Percentiles rank a stretch among this genome's conserved stretches.
Evolutionary conservation across 2,888 invertebrate species (phyloP).

Genomic region (Tetanocera ferruginea): DNA sequence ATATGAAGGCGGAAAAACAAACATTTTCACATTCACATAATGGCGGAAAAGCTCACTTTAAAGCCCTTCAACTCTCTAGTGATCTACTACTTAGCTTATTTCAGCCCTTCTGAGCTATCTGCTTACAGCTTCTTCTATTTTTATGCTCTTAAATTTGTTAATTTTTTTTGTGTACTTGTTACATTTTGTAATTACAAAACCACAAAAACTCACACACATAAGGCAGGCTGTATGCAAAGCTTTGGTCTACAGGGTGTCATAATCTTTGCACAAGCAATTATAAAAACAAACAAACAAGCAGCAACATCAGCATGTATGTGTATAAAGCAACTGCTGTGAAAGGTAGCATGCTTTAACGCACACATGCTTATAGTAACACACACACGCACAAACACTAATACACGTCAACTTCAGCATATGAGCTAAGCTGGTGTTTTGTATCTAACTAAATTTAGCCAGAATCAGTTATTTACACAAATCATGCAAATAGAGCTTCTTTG

Average conservation of each 20-base stretch:
- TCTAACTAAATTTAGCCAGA: neutral
- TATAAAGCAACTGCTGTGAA: neutral
- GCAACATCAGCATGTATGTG: neutral
- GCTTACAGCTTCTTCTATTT: no score
- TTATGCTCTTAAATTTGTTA: no score
- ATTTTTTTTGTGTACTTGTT: neutral
- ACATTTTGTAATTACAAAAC: neutral
- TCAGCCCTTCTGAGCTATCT: no score
- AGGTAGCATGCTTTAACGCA: neutral
- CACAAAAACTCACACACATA: neutral
- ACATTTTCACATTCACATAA: no score
- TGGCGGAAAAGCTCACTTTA: no score
- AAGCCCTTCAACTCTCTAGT: no score
- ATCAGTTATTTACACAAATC: constrained; percentile 6
- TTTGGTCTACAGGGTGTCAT: neutral
- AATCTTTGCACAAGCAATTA: neutral
- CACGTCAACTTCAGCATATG: neutral
- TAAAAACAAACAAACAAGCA: neutral
- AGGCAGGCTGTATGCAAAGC: neutral
- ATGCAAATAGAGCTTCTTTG: neutral
- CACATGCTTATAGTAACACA: neutral
- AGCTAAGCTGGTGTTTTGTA: neutral
- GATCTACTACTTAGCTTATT: no score
- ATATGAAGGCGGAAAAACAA: no score
- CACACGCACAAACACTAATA: neutral